phyloP scores from a whole-genome alignment of 1,140 invertebrate species.

The Zaprionus lachaisei region DNA sequence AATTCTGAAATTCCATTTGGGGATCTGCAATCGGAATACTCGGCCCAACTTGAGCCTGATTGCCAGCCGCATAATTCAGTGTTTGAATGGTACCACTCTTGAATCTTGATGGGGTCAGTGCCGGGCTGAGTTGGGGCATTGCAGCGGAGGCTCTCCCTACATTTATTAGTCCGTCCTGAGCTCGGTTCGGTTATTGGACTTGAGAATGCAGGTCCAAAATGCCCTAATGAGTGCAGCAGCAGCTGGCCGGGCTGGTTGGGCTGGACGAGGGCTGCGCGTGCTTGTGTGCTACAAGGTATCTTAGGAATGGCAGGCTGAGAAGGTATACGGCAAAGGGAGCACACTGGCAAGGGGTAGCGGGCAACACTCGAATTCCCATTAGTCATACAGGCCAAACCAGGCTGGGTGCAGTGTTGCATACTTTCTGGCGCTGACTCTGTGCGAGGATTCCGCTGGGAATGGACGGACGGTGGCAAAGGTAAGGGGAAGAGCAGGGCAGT shows the following conservation, averaged over 20 bases:
- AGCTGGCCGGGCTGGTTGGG: not conserved
- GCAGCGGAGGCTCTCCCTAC: not conserved
- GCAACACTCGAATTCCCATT: constrained; percentile 9
- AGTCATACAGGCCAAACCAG: constrained; percentile 47
- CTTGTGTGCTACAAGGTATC: not conserved
- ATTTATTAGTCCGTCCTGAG: not conserved
- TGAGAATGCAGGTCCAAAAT: not conserved
- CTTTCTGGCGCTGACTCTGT: constrained; percentile 59
- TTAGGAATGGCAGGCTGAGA: not conserved
- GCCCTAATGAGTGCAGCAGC: not conserved
- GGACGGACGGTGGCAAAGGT: not conserved
- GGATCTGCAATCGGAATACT: constrained; percentile 1
- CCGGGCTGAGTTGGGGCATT: not conserved
- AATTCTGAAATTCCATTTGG: not conserved
- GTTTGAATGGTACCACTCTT: not conserved
- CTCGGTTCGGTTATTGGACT: constrained; percentile 1
- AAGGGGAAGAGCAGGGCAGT: not conserved
- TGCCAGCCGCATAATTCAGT: constrained; percentile 3
- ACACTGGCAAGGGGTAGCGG: not conserved
- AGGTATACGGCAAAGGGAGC: not conserved
- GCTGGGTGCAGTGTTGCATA: constrained; percentile 69
- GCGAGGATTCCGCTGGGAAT: not conserved
- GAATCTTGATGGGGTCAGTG: not conserved
- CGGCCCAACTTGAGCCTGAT: constrained; percentile 1
- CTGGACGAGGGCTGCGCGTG: not conserved